Conservation (phyloP, 2,797 vertebrate genomes). For the Mareca penelope region DNA sequence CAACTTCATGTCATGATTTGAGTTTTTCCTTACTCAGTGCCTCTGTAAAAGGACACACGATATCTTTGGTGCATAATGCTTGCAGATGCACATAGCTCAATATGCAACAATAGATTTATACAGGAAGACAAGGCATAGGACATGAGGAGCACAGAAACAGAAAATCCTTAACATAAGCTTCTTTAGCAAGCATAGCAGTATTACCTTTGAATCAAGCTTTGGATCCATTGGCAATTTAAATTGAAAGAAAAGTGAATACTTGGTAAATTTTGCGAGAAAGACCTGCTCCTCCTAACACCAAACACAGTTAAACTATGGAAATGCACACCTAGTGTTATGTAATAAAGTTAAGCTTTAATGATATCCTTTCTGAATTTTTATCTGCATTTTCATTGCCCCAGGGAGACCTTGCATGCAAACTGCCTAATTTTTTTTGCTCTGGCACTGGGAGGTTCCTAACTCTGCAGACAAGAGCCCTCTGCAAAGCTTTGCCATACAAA, state of each 20-base stretch:
- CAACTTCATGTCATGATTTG: neutral
- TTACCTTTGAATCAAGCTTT: neutral
- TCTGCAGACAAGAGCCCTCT: neutral
- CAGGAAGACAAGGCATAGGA: neutral
- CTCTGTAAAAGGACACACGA: neutral
- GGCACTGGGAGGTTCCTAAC: neutral
- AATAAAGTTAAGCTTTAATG: neutral
- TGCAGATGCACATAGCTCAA: neutral
- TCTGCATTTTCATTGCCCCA: neutral
- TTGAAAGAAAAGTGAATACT: neutral
- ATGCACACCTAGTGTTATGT: neutral
- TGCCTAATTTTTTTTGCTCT: slow-evolving; percentile 34
- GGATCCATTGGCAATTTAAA: neutral
- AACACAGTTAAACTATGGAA: neutral
- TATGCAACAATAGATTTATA: neutral
- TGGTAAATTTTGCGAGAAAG: neutral
- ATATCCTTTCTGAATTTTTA: slow-evolving; percentile 10
- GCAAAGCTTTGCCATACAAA: neutral
- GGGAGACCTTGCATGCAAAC: neutral
- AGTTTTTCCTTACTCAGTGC: neutral
- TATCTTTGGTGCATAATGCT: neutral
- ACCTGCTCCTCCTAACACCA: neutral
- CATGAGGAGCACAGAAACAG: neutral
- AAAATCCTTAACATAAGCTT: neutral
- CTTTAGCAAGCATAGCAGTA: neutral